Conservation (phyloP, 2,113 vertebrate genomes). For the Galemys pyrenaicus region DNA sequence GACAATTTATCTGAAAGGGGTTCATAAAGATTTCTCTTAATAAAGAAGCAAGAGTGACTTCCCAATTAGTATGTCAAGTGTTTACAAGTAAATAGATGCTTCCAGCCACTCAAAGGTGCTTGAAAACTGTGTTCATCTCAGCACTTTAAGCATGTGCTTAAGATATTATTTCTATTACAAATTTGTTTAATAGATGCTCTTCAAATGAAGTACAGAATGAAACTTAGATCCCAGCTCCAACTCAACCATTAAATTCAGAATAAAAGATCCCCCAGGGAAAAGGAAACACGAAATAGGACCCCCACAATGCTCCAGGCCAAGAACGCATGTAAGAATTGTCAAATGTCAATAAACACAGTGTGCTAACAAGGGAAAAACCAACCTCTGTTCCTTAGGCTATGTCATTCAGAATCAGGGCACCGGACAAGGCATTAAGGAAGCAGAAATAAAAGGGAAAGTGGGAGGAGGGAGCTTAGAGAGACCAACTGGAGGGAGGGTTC, state of each 20-base stretch:
- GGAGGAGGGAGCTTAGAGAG: rapidly evolving
- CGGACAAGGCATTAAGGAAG: too few relatives aligned
- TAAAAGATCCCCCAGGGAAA: background rate
- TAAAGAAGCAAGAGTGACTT: slow-evolving; percentile 51
- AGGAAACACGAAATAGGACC: rapidly evolving
- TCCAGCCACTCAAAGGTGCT: slow-evolving; percentile 32
- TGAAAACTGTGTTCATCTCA: slow-evolving; percentile 37
- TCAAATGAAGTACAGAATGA: background rate
- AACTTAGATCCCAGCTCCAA: background rate
- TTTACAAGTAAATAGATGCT: slow-evolving; percentile 65
- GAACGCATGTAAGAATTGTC: rapidly evolving
- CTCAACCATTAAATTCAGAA: background rate
- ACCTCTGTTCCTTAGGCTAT: background rate
- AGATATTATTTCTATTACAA: slow-evolving; percentile 23
- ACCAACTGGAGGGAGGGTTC: background rate
- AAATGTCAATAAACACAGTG: rapidly evolving
- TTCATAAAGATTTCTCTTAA: slow-evolving; percentile 11
- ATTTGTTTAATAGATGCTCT: slow-evolving; percentile 25
- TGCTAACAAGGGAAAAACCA: background rate
- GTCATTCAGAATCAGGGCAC: too few relatives aligned
- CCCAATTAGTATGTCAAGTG: slow-evolving; percentile 34
- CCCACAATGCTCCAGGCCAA: rapidly evolving
- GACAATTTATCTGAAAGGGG: background rate
- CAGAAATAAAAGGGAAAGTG: rapidly evolving
- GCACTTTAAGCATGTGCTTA: slow-evolving; percentile 4